Conservation (phyloP, 1,140 invertebrate genomes). For the Drosophila aff. region DNA sequence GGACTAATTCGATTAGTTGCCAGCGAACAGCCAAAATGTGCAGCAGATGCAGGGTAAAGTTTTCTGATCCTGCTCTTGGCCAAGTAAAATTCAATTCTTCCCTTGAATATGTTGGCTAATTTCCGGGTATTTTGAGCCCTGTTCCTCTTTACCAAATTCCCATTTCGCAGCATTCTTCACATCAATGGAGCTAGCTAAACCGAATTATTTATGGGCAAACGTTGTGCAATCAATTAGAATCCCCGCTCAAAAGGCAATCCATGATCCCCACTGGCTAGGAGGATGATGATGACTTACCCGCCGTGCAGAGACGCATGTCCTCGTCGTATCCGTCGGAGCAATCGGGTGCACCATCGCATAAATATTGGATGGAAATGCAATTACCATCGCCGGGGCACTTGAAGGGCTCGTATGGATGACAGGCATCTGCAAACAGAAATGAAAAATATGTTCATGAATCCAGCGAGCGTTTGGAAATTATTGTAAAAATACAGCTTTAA, state of each 20-base stretch:
- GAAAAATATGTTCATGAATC: slow-evolving; percentile 7
- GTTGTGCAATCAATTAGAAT: slow-evolving; percentile 42
- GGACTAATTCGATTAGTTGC: slow-evolving; percentile 68
- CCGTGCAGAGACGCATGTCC: slow-evolving; percentile 96
- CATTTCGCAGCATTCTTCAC: slow-evolving; percentile 3
- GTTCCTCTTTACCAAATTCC: neutral
- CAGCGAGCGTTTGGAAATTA: slow-evolving; percentile 1
- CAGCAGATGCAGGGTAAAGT: slow-evolving; percentile 28
- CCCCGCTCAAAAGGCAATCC: slow-evolving; percentile 4
- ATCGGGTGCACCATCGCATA: slow-evolving; percentile 96
- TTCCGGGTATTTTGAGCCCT: slow-evolving; percentile 13
- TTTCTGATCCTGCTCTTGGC: slow-evolving; percentile 15
- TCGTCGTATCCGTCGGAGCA: slow-evolving; percentile 94
- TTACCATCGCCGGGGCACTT: slow-evolving; percentile 96
- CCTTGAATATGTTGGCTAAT: slow-evolving; percentile 36
- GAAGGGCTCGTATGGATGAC: slow-evolving; percentile 96
- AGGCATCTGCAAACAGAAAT: slow-evolving; percentile 86
- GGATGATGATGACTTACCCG: slow-evolving; percentile 88
- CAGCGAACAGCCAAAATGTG: slow-evolving; percentile 42
- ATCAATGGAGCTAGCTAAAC: neutral
- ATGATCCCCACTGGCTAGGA: neutral
- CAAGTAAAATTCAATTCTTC: slow-evolving; percentile 31
- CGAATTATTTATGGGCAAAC: slow-evolving; percentile 42
- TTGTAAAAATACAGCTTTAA: slow-evolving; percentile 25
- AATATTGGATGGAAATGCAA: slow-evolving; percentile 98